Percentiles rank a stretch among this genome's conserved stretches.
These are phyloP conservation scores for Aquatica leii DNA, from an alignment of 2,888 invertebrate species.

Conservation along the genomic window DNA sequence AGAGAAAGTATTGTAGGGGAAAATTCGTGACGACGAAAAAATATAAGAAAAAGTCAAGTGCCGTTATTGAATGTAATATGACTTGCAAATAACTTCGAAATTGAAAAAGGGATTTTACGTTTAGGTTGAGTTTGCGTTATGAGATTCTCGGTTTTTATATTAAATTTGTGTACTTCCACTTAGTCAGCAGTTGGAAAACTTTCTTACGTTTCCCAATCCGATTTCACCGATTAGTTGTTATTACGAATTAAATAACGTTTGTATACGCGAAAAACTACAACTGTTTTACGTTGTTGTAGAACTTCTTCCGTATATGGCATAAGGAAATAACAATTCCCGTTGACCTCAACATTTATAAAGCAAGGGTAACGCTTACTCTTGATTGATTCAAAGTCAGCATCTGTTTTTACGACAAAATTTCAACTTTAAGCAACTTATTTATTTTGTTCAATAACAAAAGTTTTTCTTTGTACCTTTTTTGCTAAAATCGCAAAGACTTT, in stretches of 20 bases:
- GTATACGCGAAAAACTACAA: not conserved
- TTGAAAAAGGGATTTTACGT: constrained; percentile 23
- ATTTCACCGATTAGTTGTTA: too few species aligned
- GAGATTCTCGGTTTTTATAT: not conserved
- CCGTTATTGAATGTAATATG: too few species aligned
- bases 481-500: too few species aligned
- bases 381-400: not conserved
- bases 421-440: too few species aligned
- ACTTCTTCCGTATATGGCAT: constrained; percentile 5
- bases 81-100: constrained; percentile 22
- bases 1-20: too few species aligned
- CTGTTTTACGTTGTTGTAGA: not conserved
- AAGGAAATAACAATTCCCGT: constrained; percentile 9
- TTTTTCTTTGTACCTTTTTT: too few species aligned
- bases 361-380: not conserved
- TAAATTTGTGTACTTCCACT: constrained; percentile 7
- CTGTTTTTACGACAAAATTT: not conserved
- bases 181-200: constrained; percentile 4
- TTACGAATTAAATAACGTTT: too few species aligned
- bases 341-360: constrained; percentile 6
- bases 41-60: constrained; percentile 6
- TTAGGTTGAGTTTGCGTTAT: too few species aligned
- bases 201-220: too few species aligned
- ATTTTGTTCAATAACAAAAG: too few species aligned
- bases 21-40: not conserved